Conservation (phyloP, 2,113 vertebrate species). For the Ctenomys sociabilis region DNA sequence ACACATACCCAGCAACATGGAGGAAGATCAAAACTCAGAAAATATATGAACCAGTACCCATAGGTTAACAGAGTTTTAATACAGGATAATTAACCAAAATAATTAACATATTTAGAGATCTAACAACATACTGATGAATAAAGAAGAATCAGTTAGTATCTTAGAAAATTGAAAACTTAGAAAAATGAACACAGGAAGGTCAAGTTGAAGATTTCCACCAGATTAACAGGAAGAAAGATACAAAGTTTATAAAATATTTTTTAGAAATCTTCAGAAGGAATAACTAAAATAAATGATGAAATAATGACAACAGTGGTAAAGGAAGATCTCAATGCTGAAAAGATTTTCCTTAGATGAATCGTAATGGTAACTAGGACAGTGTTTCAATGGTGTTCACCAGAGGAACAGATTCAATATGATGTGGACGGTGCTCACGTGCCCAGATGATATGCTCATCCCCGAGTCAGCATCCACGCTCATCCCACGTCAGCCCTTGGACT, state of each 20-base stretch:
- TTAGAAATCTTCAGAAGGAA: not conserved
- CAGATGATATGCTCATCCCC: not conserved
- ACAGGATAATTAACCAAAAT: not conserved
- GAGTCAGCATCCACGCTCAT: not conserved
- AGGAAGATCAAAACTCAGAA: not conserved
- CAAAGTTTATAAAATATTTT: not conserved
- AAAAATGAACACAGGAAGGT: not conserved
- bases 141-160: not conserved
- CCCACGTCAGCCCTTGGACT: not conserved
- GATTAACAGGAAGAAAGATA: not conserved
- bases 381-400: not conserved
- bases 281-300: not conserved
- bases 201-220: slow-evolving; percentile 31
- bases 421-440: not conserved
- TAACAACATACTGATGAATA: not conserved
- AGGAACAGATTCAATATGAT: not conserved
- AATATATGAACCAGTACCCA: not conserved
- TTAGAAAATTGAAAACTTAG: not conserved
- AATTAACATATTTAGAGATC: not conserved
- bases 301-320: not conserved
- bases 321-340: slow-evolving; percentile 30
- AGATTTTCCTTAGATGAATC: not conserved
- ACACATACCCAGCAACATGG: not conserved
- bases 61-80: not conserved
- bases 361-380: not conserved